phyloP scores from a whole-genome alignment of 2,797 vertebrate genomes.

The Microctenopoma steveboyesi region DNA sequence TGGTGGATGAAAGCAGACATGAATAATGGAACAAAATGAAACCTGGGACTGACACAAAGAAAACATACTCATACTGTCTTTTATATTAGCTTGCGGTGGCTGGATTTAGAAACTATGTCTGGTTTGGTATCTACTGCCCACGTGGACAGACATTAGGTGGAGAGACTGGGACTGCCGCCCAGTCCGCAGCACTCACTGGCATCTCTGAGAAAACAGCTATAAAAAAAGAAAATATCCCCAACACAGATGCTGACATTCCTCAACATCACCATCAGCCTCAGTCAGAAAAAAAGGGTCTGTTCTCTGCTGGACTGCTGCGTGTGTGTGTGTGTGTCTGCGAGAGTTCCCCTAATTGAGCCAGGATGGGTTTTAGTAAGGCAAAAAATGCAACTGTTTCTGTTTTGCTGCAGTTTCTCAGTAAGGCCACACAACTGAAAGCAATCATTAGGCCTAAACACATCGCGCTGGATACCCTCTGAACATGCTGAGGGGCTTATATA shows the following conservation, averaged over 20 bases:
- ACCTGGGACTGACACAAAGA: slow-evolving; percentile 17
- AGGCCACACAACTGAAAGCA: slow-evolving; percentile 70
- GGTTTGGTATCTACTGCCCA: slow-evolving; percentile 49
- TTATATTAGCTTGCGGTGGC: slow-evolving; percentile 49
- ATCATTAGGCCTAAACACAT: slow-evolving; percentile 67
- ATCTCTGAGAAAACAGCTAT: slow-evolving; percentile 67
- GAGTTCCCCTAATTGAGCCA: slow-evolving; percentile 60
- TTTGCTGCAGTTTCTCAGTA: slow-evolving; percentile 39
- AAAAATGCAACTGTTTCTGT: slow-evolving; percentile 61
- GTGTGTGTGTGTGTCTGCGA: slow-evolving; percentile 52
- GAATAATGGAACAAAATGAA: slow-evolving; percentile 21
- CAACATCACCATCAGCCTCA: slow-evolving; percentile 39
- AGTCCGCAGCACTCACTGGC: slow-evolving; percentile 60
- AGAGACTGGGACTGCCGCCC: slow-evolving; percentile 40
- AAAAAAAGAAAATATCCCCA: slow-evolving; percentile 67
- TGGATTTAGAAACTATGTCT: slow-evolving; percentile 49
- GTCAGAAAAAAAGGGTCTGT: slow-evolving; percentile 30
- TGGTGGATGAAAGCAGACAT: slow-evolving; percentile 36
- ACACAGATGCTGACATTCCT: slow-evolving; percentile 70
- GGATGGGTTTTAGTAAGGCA: slow-evolving; percentile 52
- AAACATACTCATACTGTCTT: slow-evolving; percentile 29
- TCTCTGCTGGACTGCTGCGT: slow-evolving; percentile 47
- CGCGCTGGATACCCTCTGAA: slow-evolving; percentile 59
- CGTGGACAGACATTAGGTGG: slow-evolving; percentile 56
- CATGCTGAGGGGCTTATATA: slow-evolving; percentile 64